These are phyloP conservation scores for Papilio dardanus DNA, from an alignment of 1,140 invertebrate genomes.

Conservation along the genomic window DNA sequence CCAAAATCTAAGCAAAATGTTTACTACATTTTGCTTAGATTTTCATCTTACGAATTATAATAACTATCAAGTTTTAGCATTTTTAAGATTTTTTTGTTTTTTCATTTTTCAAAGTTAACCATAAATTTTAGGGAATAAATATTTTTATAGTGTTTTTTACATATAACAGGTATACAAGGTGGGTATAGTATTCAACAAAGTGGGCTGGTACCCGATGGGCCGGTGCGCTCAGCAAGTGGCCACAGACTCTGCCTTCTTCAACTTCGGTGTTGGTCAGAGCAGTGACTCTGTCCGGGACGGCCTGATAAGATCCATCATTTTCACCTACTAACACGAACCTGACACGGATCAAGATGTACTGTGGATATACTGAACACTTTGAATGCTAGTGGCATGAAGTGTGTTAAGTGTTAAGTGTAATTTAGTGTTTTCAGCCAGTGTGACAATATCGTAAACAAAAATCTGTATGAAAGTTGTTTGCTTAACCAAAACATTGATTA, in stretches of 20 bases:
- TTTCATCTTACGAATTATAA: too few species aligned
- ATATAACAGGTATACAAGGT: slow-evolving; percentile 86
- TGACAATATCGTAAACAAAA: not conserved
- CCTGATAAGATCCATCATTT: slow-evolving; percentile 89
- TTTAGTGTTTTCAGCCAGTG: not conserved
- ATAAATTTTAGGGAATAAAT: not conserved
- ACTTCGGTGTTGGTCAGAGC: slow-evolving; percentile 87
- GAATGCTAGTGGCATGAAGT: not conserved
- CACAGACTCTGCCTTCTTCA: slow-evolving; percentile 87
- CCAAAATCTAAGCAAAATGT: too few species aligned
- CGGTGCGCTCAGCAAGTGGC: slow-evolving; percentile 84
- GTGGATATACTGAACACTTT: slow-evolving; percentile 11
- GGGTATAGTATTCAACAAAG: slow-evolving; percentile 90
- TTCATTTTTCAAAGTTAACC: too few species aligned
- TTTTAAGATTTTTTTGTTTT: too few species aligned
- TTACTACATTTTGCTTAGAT: too few species aligned
- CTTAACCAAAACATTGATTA: not conserved
- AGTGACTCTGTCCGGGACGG: slow-evolving; percentile 87
- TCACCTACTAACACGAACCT: slow-evolving; percentile 74
- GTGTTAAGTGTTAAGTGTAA: not conserved
- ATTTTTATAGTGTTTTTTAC: slow-evolving; percentile 15
- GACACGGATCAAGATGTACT: not conserved
- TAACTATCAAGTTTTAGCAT: too few species aligned
- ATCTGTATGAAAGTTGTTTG: too few species aligned
- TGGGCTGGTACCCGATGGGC: slow-evolving; percentile 90